A percentile compares a stretch with the other conserved stretches of the same genome.
These are phyloP conservation scores for Caenorhabditis angaria DNA, from an alignment of 2,888 invertebrate species.

Conservation along the genomic window DNA sequence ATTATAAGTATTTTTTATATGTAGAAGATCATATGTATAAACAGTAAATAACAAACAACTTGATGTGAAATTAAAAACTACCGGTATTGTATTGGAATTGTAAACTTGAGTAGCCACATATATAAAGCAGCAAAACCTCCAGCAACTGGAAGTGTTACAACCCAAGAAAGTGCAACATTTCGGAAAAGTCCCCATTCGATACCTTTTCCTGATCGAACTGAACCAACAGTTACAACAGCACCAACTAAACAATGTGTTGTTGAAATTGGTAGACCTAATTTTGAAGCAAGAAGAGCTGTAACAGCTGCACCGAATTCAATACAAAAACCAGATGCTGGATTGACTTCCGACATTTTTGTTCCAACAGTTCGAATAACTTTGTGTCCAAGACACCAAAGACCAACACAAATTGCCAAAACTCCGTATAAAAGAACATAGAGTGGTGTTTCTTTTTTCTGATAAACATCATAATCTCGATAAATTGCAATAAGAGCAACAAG, in stretches of 20 bases:
- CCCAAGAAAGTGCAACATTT: constrained; percentile 96
- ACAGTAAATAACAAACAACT: not conserved
- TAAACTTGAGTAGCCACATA: constrained; percentile 36
- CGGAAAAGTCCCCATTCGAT: constrained; percentile 77
- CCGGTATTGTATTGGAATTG: constrained; percentile 25
- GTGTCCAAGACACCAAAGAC: constrained; percentile 93
- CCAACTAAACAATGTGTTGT: constrained; percentile 99
- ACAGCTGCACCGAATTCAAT: constrained; percentile 95
- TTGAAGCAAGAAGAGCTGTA: constrained; percentile 93
- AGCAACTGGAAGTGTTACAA: constrained; percentile 88
- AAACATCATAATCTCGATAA: constrained; percentile 82
- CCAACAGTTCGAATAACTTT: constrained; percentile 93
- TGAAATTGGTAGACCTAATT: constrained; percentile 93
- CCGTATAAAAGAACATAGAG: constrained; percentile 90
- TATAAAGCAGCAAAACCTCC: constrained; percentile 39
- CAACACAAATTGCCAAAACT: constrained; percentile 90
- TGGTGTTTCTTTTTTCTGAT: constrained; percentile 85
- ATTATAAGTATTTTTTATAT: too few species aligned
- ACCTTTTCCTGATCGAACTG: constrained; percentile 78
- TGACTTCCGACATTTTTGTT: constrained; percentile 92
- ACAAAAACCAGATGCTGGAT: constrained; percentile 94
- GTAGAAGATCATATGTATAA: not conserved
- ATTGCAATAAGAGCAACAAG: constrained; percentile 91
- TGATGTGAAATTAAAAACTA: constrained; percentile 11
- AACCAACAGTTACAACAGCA: constrained; percentile 93